Evolutionary conservation across 1,140 invertebrate species (phyloP).

Genomic region (Drosophila santomea): DNA sequence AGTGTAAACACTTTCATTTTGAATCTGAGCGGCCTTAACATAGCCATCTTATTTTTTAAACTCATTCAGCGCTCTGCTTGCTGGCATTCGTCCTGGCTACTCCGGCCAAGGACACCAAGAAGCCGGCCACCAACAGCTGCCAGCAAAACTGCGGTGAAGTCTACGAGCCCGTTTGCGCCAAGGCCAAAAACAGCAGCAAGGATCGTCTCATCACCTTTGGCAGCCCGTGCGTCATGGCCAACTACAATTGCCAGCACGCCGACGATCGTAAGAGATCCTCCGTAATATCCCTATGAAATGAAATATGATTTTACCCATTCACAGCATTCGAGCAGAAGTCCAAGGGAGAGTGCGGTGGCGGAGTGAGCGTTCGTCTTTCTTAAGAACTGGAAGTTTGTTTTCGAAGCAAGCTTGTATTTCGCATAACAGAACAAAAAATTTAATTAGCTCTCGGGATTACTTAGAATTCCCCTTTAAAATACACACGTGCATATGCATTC

Average conservation of each 20-base stretch:
- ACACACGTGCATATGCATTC: slow-evolving; percentile 36
- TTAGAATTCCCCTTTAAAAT: slow-evolving; percentile 6
- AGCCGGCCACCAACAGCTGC: slow-evolving; percentile 46
- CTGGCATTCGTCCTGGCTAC: slow-evolving; percentile 53
- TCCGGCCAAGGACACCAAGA: slow-evolving; percentile 73
- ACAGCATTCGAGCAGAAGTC: slow-evolving; percentile 70
- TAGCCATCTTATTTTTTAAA: not conserved
- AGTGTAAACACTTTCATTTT: no score
- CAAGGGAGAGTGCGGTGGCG: slow-evolving; percentile 76
- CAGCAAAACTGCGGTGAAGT: slow-evolving; percentile 47
- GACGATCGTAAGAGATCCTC: slow-evolving; percentile 70
- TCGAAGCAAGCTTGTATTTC: slow-evolving; percentile 20
- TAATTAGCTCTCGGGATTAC: slow-evolving; percentile 25
- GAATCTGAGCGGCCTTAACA: not conserved
- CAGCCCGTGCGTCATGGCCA: slow-evolving; percentile 73
- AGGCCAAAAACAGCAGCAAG: slow-evolving; percentile 75
- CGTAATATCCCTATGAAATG: not conserved
- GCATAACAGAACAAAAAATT: slow-evolving; percentile 52
- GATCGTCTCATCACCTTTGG: slow-evolving; percentile 76
- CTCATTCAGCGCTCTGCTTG: slow-evolving; percentile 56
- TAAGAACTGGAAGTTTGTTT: slow-evolving; percentile 28
- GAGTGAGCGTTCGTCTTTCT: slow-evolving; percentile 79
- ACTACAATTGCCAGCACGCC: slow-evolving; percentile 78
- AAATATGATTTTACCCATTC: slow-evolving; percentile 14
- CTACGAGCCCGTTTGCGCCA: slow-evolving; percentile 75